These are phyloP conservation scores for Cosmia trapezina DNA, from an alignment of 2,888 invertebrate genomes.

Conservation along the genomic window DNA sequence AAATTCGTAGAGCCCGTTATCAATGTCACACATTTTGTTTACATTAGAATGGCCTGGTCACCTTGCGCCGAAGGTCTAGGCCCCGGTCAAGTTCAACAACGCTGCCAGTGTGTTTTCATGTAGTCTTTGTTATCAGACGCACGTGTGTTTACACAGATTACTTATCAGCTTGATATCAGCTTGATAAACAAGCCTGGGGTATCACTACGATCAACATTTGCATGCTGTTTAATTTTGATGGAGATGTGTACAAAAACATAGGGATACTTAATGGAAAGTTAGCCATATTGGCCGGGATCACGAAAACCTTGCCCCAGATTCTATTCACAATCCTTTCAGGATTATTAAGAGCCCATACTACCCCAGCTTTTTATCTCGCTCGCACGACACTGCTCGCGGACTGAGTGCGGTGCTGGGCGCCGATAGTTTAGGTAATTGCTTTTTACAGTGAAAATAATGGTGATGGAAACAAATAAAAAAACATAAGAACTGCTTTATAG, in stretches of 20 bases:
- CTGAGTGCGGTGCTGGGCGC: too few relatives aligned
- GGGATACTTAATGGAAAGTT: background rate
- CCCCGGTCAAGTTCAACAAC: slow-evolving; percentile 68
- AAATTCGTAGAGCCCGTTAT: background rate
- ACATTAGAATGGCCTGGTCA: slow-evolving; percentile 46
- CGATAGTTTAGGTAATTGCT: too few relatives aligned
- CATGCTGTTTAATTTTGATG: background rate
- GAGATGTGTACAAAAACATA: background rate
- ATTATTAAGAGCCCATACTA: too few relatives aligned
- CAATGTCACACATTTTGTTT: slow-evolving; percentile 23
- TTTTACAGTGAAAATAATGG: too few relatives aligned
- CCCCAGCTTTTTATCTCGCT: too few relatives aligned
- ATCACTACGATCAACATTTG: slow-evolving; percentile 38
- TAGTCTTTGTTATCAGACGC: slow-evolving; percentile 37
- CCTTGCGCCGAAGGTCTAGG: slow-evolving; percentile 62
- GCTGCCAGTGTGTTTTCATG: slow-evolving; percentile 16
- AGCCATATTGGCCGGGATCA: background rate
- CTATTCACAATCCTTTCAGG: background rate
- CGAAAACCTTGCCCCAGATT: background rate
- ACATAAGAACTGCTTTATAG: too few relatives aligned
- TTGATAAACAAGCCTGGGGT: slow-evolving; percentile 28
- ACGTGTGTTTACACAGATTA: slow-evolving; percentile 51
- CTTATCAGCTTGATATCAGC: slow-evolving; percentile 44
- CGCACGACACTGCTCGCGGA: too few relatives aligned
- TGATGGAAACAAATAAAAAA: too few relatives aligned